Evolutionary conservation across 2,797 vertebrate genomes (phyloP), one percentile per base, ranked within the genome.

Genomic region (Cuculus canorus): DNA sequence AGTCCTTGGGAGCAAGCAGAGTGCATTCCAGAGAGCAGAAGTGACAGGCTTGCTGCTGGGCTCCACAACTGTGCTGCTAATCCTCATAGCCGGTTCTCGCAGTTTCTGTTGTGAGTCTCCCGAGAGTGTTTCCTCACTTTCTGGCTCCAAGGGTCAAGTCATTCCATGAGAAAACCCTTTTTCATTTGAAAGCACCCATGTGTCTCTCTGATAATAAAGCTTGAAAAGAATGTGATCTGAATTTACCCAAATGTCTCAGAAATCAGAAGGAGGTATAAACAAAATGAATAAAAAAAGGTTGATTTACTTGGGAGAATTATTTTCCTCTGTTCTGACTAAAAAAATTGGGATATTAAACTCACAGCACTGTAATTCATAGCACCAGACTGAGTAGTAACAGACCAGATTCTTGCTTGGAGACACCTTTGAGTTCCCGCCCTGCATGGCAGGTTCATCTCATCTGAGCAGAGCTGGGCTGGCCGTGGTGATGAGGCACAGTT

Each of bases 111-210:
- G 1, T n/a, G 80, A 81, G 53, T 91, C 50, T 89, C 16, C 41
- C 64, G 64, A 88, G 79, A 82, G 61, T 1, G 0, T 81, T 89
- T 86, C 73, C 35, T 93, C 35, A 18, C 33, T 54, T 85, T 79
- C 28, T 73, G 92, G 30, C 68, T 75, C 35, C 70, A 65, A 65
- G 43, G 23, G 30, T 94, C 81, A 37, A 43, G 41, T 76, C 18
- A 28, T 75, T 86, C 43, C 25, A 10, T 69, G 65, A 87, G 50
- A 89, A 92, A 73, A 61, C 10, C 61, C 22, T n/a, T 84, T 94
- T 94, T 64, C 56, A 54, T 80, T 82, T 86, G 50, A 65, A 84
- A 93, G 78, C 24, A 63, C 50, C 17, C 18, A 12, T 32, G 10
- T 71, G 16, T 69, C 78, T 86, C 70, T 65, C 56, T 82, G 56